Conservation (phyloP, 1,140 invertebrate species). For the Chironomus tepperi region DNA sequence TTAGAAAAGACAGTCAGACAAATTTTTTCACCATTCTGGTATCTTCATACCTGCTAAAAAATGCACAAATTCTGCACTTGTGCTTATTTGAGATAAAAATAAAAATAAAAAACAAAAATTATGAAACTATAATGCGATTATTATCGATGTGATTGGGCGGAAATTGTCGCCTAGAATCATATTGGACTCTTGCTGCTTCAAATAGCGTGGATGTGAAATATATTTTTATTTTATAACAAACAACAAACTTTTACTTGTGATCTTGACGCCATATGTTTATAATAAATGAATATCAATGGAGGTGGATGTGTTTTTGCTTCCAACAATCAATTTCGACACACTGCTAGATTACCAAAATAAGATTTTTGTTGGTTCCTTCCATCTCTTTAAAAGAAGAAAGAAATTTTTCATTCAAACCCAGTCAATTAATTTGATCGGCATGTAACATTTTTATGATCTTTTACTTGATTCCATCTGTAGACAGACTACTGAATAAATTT, state of each 20-base stretch:
- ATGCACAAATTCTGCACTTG: no score
- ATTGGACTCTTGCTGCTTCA: no score
- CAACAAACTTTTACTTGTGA: not conserved
- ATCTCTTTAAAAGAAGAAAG: not conserved
- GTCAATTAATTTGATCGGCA: not conserved
- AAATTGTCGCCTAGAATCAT: no score
- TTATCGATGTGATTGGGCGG: no score
- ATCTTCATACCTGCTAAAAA: no score
- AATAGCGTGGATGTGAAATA: not conserved
- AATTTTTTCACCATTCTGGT: no score
- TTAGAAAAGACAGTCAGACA: no score
- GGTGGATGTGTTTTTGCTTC: not conserved
- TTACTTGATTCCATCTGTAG: not conserved
- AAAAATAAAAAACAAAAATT: no score
- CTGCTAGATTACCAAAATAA: not conserved
- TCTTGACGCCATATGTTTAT: slow-evolving; percentile 3
- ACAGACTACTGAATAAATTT: not conserved
- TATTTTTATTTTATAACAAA: not conserved
- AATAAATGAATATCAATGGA: slow-evolving; percentile 7
- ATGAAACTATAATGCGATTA: no score
- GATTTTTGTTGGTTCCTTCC: not conserved
- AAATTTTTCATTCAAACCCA: not conserved
- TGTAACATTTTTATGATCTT: not conserved
- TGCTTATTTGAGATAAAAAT: not conserved
- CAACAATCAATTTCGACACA: not conserved